Evolutionary conservation across 2,888 invertebrate species (phyloP), one percentile per base, ranked within the genome.

Genomic region (Furcula furcula): DNA sequence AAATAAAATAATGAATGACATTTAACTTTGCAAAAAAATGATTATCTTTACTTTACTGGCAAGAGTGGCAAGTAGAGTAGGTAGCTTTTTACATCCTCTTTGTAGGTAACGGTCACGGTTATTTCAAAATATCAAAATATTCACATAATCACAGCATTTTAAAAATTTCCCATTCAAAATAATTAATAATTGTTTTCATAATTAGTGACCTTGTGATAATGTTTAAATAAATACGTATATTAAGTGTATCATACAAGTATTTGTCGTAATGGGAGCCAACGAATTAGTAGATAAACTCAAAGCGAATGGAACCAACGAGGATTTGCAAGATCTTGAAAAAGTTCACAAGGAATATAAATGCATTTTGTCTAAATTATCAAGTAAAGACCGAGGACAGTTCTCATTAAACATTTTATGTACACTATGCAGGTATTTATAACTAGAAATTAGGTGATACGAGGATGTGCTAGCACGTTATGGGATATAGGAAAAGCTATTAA

Each of bases 331-430:
- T 41, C 65, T 87, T 14, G 42, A 43, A 0, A 50, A 56, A 53
- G 61, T 67, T 26, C 62, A 50, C 22, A 47, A 49, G 2, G 73
- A 76, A 41, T 85, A 61, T 29, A 74, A 66, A 36, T 44, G 22
- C 11, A 65, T 81, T 59, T 43, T 55, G 16, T 29, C 37, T 0
- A 72, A 67, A 38, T 58, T 85, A 57, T 23, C 65, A 5, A 16
- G 56, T 0, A 78, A 77, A 46, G 76, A 84, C 21, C 66, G 49
- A 34, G 70, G 70, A 7, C 14, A 58, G 2, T 81, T 86, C 36
- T 70, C 83, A 6, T 46, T 87, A 9, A 87, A 86, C 40, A 73
- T 84, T 10, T 53, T 87, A 3, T 84, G 84, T 56, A 74, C 74
- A 39, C 40, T 87, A 13, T 85, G 83, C 80, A 84, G 87, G 87